Conservation (phyloP, 2,797 vertebrate species). For the Fistularia commersonii region DNA sequence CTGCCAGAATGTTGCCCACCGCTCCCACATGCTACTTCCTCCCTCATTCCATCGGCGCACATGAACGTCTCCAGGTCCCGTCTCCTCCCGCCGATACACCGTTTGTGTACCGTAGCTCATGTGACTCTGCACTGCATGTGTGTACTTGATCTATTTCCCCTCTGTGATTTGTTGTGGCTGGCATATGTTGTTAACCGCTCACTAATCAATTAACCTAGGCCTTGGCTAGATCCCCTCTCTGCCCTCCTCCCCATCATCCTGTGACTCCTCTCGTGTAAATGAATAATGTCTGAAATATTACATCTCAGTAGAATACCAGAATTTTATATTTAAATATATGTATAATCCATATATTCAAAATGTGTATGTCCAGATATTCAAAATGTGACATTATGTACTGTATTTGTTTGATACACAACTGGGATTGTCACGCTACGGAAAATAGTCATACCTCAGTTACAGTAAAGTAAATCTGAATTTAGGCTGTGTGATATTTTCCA, state of each 20-base stretch:
- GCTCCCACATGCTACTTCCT: constrained; percentile 9
- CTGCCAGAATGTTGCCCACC: constrained; percentile 29
- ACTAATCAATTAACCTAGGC: constrained; percentile 73
- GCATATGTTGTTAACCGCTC: constrained; percentile 52
- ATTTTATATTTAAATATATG: background rate
- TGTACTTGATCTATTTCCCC: constrained; percentile 36
- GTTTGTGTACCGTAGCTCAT: constrained; percentile 8
- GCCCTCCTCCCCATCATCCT: constrained; percentile 23
- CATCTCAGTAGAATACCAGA: background rate
- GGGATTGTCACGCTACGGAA: no score
- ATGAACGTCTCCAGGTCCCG: constrained; percentile 5
- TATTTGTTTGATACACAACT: no score
- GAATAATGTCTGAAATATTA: background rate
- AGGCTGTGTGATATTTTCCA: background rate
- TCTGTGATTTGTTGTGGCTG: constrained; percentile 32
- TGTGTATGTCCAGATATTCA: no score
- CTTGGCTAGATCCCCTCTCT: constrained; percentile 36
- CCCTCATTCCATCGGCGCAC: constrained; percentile 3
- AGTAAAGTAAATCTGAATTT: no score
- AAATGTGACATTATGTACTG: no score
- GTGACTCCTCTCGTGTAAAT: constrained; percentile 16
- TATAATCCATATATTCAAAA: no score
- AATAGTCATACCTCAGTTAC: no score
- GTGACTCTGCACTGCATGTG: constrained; percentile 36
- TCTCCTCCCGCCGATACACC: constrained; percentile 15